These are phyloP conservation scores for Tinea trinotella DNA, from an alignment of 2,888 invertebrate species.

Conservation along the genomic window DNA sequence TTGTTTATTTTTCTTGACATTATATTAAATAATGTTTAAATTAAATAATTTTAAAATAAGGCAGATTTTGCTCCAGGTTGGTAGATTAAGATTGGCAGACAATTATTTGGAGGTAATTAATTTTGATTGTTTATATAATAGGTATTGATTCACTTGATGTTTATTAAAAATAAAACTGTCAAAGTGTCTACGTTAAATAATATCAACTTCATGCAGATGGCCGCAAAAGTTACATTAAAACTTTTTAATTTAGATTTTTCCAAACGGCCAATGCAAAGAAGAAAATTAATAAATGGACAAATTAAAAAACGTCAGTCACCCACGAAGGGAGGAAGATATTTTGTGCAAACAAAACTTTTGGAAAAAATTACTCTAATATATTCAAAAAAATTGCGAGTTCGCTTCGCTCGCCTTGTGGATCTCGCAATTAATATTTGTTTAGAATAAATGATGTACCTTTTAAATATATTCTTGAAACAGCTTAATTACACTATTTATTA, in stretches of 20 bases:
- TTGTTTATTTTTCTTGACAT: neutral
- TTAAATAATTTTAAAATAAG: too few relatives aligned
- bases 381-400: conserved; percentile 11
- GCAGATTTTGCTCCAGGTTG: too few relatives aligned
- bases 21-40: too few relatives aligned
- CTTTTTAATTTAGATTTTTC: conserved; percentile 12
- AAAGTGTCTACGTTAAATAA: neutral
- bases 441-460: neutral
- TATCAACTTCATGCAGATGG: neutral
- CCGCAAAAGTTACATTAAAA: conserved; percentile 11
- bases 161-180: neutral
- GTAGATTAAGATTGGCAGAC: too few relatives aligned
- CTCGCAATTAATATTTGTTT: neutral
- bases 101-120: too few relatives aligned
- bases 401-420: neutral
- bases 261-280: conserved; percentile 11
- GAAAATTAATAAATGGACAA: conserved; percentile 17
- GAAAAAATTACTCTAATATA: conserved; percentile 17
- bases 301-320: conserved; percentile 18
- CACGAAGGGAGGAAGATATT: conserved; percentile 4
- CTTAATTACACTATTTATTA: too few relatives aligned
- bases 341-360: conserved; percentile 11
- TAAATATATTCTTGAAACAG: too few relatives aligned
- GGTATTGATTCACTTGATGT: too few relatives aligned
- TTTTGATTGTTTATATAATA: too few relatives aligned